Conservation (phyloP, 1,140 invertebrate genomes). For the Leptopilina clavipes region DNA sequence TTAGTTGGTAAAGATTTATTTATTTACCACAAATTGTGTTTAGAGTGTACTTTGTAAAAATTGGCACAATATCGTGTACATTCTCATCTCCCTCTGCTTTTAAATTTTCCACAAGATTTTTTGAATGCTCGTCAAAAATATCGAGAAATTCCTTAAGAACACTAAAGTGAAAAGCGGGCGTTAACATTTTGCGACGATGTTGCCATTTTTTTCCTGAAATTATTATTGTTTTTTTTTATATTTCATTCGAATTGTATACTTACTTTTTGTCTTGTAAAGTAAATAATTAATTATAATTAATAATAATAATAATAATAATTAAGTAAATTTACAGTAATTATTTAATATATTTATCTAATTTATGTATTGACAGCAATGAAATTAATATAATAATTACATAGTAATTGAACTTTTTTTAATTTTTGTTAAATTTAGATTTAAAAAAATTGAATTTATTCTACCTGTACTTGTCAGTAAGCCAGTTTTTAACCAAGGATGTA, state of each 20-base stretch:
- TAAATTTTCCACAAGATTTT: not conserved
- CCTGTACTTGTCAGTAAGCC: constrained; percentile 48
- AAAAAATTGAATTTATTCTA: constrained; percentile 31
- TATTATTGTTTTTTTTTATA: not conserved
- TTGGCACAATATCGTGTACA: constrained; percentile 13
- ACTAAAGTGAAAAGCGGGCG: constrained; percentile 2
- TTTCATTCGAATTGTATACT: no score
- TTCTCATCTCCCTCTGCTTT: not conserved
- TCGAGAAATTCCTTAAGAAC: not conserved
- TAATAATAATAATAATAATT: no score
- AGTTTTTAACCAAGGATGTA: constrained; percentile 42
- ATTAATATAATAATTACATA: no score
- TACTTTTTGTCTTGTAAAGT: no score
- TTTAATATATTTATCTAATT: no score
- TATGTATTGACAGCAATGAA: no score
- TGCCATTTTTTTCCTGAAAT: constrained; percentile 3
- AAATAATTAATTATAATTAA: no score
- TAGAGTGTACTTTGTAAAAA: constrained; percentile 9
- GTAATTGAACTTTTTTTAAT: no score
- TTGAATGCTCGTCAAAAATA: constrained; percentile 5
- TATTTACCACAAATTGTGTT: not conserved
- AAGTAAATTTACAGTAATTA: no score
- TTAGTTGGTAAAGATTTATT: not conserved
- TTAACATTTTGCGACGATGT: constrained; percentile 7
- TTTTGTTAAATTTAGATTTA: constrained; percentile 8